phyloP scores from a whole-genome alignment of 2,888 invertebrate species.

The Netelia melanura region DNA sequence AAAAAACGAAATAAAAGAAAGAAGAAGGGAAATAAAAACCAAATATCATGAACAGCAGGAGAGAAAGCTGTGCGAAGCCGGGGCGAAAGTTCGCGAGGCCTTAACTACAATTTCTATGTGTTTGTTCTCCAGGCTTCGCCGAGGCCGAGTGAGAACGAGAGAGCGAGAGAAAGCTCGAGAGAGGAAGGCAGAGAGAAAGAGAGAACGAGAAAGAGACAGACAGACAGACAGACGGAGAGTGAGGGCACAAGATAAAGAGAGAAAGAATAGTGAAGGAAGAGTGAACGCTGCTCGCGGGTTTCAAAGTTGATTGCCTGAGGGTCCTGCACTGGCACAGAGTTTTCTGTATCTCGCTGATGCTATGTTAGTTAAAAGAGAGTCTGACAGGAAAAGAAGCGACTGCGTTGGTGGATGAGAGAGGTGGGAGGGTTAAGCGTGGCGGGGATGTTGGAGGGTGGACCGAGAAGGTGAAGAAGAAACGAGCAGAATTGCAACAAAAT shows the following conservation, averaged over 20 bases:
- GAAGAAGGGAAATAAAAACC: neutral
- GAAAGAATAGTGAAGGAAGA: conserved; percentile 15
- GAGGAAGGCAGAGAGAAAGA: neutral
- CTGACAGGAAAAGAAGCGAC: neutral
- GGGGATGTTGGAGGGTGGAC: conserved; percentile 2
- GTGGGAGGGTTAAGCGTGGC: conserved; percentile 3
- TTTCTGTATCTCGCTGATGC: conserved; percentile 47
- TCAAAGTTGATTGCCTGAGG: conserved; percentile 63
- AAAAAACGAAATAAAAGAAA: conserved; percentile 16
- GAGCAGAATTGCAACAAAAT: conserved; percentile 40
- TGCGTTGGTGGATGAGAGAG: neutral
- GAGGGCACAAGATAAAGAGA: conserved; percentile 21
- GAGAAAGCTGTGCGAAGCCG: conserved; percentile 10
- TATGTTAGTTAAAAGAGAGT: conserved; percentile 49
- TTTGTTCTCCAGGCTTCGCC: conserved; percentile 3
- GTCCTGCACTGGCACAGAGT: conserved; percentile 10
- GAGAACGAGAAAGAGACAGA: no score
- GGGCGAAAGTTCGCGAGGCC: neutral
- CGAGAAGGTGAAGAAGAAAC: conserved; percentile 9
- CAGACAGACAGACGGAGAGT: neutral
- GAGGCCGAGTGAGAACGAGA: neutral
- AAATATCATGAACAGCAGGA: neutral
- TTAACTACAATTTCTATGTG: neutral
- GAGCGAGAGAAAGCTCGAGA: conserved; percentile 13
- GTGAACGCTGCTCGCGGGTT: conserved; percentile 42